Base-by-base conservation (phyloP, 2,797 vertebrate genomes). In the Dicrostonyx torquatus region DNA sequence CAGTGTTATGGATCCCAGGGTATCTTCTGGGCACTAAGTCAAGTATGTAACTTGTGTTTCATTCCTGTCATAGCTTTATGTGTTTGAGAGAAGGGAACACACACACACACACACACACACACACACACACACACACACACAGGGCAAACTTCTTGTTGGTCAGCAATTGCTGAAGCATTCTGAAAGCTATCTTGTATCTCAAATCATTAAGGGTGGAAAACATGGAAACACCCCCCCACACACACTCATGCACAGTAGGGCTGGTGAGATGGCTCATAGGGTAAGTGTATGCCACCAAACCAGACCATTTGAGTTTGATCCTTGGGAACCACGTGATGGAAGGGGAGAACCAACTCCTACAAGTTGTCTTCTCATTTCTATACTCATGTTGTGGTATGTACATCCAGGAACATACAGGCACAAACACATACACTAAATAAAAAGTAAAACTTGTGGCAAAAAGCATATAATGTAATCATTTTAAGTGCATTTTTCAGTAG, bases 41-140 rank as follows among this genome's bases (percentile, higher is more conserved):
- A 99, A 98, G 98, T 98, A 98, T 98, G 98, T 97, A 98, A 98
- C 98, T 98, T 98, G 98, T 98, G 97, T 98, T 98, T 98, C 98
- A 92, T 98, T 98, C 97, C 95, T 98, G 98, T 98, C 98, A 98
- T 97, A 98, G 98, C 94, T 98, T 97, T 97, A 96, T 97, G 98
- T 97, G 96, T 98, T 98, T 97, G 97, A 98, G 97, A 97, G 97
- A 97, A 98, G 97, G 97, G 97, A 48, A 55, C 18, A 55, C 53
- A 0, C 53, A 55, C 53, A 55, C 53, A 55, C 17, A 55, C 17
- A 55, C 53, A 55, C 53, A 55, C 53, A 55, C 53, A 55, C 53
- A 55, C 17, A 55, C 53, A 55, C 55, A 55, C 18, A 55, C 55
- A 55, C 53, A 20, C 53, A 55, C 48, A 50, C 48, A 50, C 48